These are phyloP conservation scores for Argyresthia goedartella DNA, from an alignment of 2,888 invertebrate species.

Conservation along the genomic window DNA sequence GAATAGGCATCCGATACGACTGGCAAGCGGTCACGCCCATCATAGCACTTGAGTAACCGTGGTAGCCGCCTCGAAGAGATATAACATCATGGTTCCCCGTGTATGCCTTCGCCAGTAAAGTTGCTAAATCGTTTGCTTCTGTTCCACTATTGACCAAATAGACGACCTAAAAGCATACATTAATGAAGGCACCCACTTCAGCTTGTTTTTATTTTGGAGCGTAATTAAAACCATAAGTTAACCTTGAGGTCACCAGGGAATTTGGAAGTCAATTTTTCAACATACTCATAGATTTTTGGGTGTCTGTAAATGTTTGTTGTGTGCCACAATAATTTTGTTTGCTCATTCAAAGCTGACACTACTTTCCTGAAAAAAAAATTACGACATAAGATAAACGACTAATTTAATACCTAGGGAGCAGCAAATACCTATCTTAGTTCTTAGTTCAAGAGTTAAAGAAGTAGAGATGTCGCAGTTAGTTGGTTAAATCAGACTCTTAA, in stretches of 20 bases:
- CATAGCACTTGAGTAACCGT: slow-evolving; percentile 89
- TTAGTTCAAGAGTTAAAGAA: no score
- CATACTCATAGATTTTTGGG: slow-evolving; percentile 91
- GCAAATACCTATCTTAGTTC: no score
- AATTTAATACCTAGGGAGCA: no score
- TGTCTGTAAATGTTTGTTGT: slow-evolving; percentile 94
- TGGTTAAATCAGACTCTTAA: no score
- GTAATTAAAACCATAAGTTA: slow-evolving; percentile 24
- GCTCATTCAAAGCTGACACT: slow-evolving; percentile 81
- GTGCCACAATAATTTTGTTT: slow-evolving; percentile 89
- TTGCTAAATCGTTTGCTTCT: slow-evolving; percentile 96
- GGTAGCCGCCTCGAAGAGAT: slow-evolving; percentile 90
- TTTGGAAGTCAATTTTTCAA: slow-evolving; percentile 82
- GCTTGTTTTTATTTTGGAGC: no score
- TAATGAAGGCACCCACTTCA: neutral
- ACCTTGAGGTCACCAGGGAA: slow-evolving; percentile 90
- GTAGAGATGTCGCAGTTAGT: no score
- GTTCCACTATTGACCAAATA: slow-evolving; percentile 97
- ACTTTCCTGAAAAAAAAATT: slow-evolving; percentile 77
- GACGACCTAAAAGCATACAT: slow-evolving; percentile 73
- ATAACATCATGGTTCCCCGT: slow-evolving; percentile 89
- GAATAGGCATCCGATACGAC: slow-evolving; percentile 82
- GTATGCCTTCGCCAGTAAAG: slow-evolving; percentile 86
- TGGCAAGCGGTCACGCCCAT: slow-evolving; percentile 87
- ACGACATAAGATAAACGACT: no score